phyloP scores from a whole-genome alignment of 2,888 invertebrate genomes.

The Pelosia muscerda region DNA sequence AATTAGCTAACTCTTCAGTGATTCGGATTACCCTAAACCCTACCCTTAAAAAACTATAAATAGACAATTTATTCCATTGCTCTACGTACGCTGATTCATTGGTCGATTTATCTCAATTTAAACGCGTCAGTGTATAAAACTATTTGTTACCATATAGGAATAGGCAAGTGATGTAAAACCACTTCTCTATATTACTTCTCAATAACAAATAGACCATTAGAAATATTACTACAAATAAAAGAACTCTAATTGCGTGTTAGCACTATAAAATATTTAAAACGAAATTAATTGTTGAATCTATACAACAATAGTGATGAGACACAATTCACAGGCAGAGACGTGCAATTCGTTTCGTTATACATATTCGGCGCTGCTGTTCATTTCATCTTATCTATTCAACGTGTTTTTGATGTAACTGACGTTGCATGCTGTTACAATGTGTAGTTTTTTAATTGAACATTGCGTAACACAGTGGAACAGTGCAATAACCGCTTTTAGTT shows the following conservation, averaged over 20 bases:
- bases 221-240: conserved; percentile 35
- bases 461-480: conserved; percentile 51
- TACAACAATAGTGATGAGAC: conserved; percentile 50
- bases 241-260: conserved; percentile 42
- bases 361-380: conserved; percentile 55
- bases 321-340: conserved; percentile 49
- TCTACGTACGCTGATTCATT: too few species aligned
- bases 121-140: too few species aligned
- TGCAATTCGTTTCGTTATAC: conserved; percentile 51
- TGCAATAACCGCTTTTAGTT: conserved; percentile 49
- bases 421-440: conserved; percentile 62
- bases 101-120: too few species aligned
- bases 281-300: conserved; percentile 51
- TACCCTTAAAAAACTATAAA: too few species aligned
- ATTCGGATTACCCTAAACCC: too few species aligned
- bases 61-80: too few species aligned
- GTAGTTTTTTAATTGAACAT: conserved; percentile 59
- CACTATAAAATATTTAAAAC: conserved; percentile 48
- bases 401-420: conserved; percentile 62
- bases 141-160: not conserved
- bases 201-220: conserved; percentile 26
- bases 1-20: too few species aligned
- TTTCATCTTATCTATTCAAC: conserved; percentile 57
- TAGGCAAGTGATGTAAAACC: not conserved
- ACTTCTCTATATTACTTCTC: conserved; percentile 7